Percentiles rank a stretch among this genome's conserved stretches.
phyloP scores from a whole-genome alignment of 2,113 vertebrate species.

The Prochilodus magdalenae region DNA sequence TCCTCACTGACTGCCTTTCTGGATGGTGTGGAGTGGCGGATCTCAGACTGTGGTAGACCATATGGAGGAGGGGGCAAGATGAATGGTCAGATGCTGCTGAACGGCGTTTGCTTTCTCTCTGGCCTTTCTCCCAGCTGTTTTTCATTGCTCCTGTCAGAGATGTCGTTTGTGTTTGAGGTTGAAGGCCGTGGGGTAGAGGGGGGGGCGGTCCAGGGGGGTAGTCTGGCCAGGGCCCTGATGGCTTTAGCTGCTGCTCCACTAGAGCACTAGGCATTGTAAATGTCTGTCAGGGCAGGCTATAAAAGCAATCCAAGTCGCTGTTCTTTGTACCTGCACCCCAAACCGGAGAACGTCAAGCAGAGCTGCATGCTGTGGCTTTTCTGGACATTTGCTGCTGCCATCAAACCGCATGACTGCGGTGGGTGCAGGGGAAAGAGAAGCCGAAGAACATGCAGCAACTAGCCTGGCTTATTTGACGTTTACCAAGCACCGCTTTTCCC shows the following conservation, averaged over 20 bases:
- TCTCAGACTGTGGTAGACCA: conserved; percentile 33
- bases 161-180: conserved; percentile 50
- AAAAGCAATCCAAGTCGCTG: conserved; percentile 38
- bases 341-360: conserved; percentile 26
- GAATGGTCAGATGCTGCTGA: conserved; percentile 35
- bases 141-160: conserved; percentile 45
- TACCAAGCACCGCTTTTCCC: not conserved
- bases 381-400: not conserved
- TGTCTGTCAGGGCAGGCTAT: conserved; percentile 43
- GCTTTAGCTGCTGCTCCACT: conserved; percentile 56
- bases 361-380: conserved; percentile 18
- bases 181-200: conserved; percentile 26
- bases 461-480: not conserved
- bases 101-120: conserved; percentile 36
- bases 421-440: not conserved
- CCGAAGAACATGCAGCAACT: not conserved
- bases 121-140: conserved; percentile 48
- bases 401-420: conserved; percentile 18
- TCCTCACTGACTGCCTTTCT: not conserved
- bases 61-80: conserved; percentile 18
- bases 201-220: not conserved
- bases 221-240: conserved; percentile 46
- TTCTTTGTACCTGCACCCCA: conserved; percentile 38
- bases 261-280: conserved; percentile 45
- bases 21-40: not conserved